Evolutionary conservation across 2,797 vertebrate species (phyloP).

Genomic region (Periparus ater): DNA sequence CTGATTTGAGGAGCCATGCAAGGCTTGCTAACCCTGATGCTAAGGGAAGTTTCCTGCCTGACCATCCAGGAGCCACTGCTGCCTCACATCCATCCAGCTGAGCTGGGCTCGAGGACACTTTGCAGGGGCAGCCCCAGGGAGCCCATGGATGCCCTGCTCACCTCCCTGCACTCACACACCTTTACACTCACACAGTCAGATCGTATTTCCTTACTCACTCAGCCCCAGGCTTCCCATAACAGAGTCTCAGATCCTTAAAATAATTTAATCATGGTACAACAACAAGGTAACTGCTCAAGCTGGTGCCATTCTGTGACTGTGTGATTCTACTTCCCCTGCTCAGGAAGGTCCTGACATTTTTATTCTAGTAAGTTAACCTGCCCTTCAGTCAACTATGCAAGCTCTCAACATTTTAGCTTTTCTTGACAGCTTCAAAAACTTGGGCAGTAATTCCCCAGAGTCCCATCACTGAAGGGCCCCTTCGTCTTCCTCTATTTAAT

Average conservation of each 20-base stretch:
- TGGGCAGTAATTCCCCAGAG: neutral
- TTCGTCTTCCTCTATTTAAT: neutral
- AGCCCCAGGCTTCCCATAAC: no score
- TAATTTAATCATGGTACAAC: neutral
- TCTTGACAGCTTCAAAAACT: neutral
- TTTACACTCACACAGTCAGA: neutral
- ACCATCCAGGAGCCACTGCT: neutral
- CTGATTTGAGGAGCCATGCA: neutral
- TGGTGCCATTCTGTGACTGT: neutral
- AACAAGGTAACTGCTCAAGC: neutral
- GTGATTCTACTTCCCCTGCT: neutral
- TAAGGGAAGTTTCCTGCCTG: neutral
- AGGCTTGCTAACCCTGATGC: neutral
- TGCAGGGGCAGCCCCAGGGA: fast-evolving
- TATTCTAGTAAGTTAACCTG: neutral
- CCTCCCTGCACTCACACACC: neutral
- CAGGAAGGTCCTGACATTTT: neutral
- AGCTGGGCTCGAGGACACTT: neutral
- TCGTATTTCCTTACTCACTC: neutral
- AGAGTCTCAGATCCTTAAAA: neutral
- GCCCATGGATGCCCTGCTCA: no score
- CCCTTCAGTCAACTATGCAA: neutral
- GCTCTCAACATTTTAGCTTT: neutral
- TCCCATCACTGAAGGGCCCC: neutral
- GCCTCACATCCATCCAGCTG: neutral